These are phyloP conservation scores for Canis aureus DNA, from an alignment of 2,113 vertebrate genomes.

Conservation along the genomic window DNA sequence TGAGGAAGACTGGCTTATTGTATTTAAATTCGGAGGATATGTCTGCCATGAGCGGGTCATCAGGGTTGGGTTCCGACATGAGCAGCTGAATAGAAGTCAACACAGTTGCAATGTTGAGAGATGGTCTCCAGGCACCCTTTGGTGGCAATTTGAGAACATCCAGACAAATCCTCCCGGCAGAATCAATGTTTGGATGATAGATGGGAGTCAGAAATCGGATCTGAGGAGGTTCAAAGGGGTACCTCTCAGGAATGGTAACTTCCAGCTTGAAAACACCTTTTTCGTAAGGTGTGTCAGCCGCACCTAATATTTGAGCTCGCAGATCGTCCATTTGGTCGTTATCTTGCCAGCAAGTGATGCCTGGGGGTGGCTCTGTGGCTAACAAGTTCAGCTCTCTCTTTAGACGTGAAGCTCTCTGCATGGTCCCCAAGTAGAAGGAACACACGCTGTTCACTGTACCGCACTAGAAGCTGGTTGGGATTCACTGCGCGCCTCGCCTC, in stretches of 20 bases:
- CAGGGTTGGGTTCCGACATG: conserved; percentile 97
- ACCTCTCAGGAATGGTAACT: conserved; percentile 94
- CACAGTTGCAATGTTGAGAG: conserved; percentile 94
- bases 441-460: not conserved
- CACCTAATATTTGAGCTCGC: conserved; percentile 94
- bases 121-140: conserved; percentile 97
- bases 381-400: conserved; percentile 93
- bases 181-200: conserved; percentile 99
- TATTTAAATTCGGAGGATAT: conserved; percentile 97
- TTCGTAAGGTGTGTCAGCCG: conserved; percentile 93
- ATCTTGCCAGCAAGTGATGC: conserved; percentile 94
- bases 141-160: conserved; percentile 96
- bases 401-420: conserved; percentile 93
- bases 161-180: conserved; percentile 96
- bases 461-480: not conserved
- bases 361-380: conserved; percentile 92
- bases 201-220: conserved; percentile 96
- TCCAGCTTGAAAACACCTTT: conserved; percentile 96
- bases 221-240: conserved; percentile 97
- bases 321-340: conserved; percentile 88
- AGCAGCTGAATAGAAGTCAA: conserved; percentile 96
- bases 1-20: conserved; percentile 91
- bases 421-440: conserved; percentile 73
- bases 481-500: too few species aligned
- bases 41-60: conserved; percentile 98